Percentiles rank a stretch among this genome's conserved stretches.
These are phyloP conservation scores for Tupaia tana DNA, from an alignment of 2,113 vertebrate genomes.

Conservation along the genomic window DNA sequence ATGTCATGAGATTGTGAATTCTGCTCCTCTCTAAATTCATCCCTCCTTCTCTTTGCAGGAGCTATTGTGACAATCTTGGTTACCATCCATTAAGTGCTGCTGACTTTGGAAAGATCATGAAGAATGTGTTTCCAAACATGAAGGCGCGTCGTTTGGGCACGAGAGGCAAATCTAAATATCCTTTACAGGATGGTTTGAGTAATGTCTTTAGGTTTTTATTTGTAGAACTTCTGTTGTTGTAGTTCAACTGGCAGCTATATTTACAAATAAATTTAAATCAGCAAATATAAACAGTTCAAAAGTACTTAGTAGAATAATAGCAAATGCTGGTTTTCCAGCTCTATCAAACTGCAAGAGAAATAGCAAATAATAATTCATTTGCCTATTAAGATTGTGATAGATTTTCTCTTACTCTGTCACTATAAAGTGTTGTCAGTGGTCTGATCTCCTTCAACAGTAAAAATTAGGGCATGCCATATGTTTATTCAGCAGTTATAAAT, in stretches of 20 bases:
- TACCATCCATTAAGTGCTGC: slow-evolving; percentile 98
- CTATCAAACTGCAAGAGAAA: slow-evolving; percentile 75
- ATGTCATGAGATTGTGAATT: not conserved
- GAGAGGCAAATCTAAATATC: slow-evolving; percentile 99
- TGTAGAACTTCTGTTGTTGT: slow-evolving; percentile 87
- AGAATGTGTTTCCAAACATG: slow-evolving; percentile 99
- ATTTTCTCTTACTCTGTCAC: slow-evolving; percentile 55
- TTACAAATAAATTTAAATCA: slow-evolving; percentile 88
- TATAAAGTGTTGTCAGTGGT: slow-evolving; percentile 38
- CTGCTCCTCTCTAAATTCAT: slow-evolving; percentile 50
- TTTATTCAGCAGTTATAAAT: slow-evolving; percentile 25
- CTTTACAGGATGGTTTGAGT: slow-evolving; percentile 88
- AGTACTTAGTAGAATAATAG: slow-evolving; percentile 77
- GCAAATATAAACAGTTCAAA: slow-evolving; percentile 82
- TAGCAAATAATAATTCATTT: slow-evolving; percentile 38
- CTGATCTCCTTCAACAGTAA: slow-evolving; percentile 28
- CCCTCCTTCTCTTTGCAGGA: slow-evolving; percentile 90
- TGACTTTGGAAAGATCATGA: slow-evolving; percentile 99
- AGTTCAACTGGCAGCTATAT: slow-evolving; percentile 89
- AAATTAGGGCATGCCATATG: not conserved
- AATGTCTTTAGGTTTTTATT: slow-evolving; percentile 79
- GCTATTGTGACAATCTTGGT: slow-evolving; percentile 99
- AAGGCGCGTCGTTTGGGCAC: slow-evolving; percentile 99
- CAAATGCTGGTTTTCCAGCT: slow-evolving; percentile 70
- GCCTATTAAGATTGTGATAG: slow-evolving; percentile 20